Base-by-base conservation (phyloP, 2,888 invertebrate genomes). In the Adela reaumurella region DNA sequence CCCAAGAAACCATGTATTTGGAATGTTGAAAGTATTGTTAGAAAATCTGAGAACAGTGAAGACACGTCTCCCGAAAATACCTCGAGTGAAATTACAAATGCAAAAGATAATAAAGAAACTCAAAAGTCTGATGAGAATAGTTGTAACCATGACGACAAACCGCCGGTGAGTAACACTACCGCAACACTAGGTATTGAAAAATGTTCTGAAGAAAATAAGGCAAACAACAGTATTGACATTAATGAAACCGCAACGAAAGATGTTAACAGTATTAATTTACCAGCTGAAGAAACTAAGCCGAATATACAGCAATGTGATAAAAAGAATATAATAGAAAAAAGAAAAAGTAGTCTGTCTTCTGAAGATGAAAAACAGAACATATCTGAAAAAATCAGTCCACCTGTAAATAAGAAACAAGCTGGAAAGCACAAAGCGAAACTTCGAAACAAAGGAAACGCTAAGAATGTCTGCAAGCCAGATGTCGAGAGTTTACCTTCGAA, bases 281-380 rank as follows among this genome's bases (percentile, higher is more conserved):
- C 29, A 24, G 18, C 35, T 4, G 24, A 46, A 43, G 11, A 20
- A 8, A 14, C 6, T 3, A 29, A 28, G 19, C 19, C 45, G 4
- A 45, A 17, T 6, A 6, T 6, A n/a, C 6, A 46, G 11, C 17
- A 20, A 28, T 20, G 3, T 59, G 70, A 61, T 64, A 77, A 76
- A 70, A 62, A 68, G 58, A 67, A 65, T 67, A 71, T 74, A 59
- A 68, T 70, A 56, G 70, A 74, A 54, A 74, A 73, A 50, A 63
- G 74, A 53, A 74, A 77, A 60, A 77, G 73, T 52, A 74, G 76
- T 62, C 67, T 78, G 16, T 76, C 76, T 0, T 76, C 77, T 18
- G 63, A 65, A 43, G 76, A 74, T 43, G 68, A 70, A 46, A 70
- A 70, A n/a, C 68, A 70, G 8, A 54, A 55, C 4, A 46, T 20